Evolutionary conservation across 2,888 invertebrate species (phyloP).

Genomic region (Morpho helenor): DNA sequence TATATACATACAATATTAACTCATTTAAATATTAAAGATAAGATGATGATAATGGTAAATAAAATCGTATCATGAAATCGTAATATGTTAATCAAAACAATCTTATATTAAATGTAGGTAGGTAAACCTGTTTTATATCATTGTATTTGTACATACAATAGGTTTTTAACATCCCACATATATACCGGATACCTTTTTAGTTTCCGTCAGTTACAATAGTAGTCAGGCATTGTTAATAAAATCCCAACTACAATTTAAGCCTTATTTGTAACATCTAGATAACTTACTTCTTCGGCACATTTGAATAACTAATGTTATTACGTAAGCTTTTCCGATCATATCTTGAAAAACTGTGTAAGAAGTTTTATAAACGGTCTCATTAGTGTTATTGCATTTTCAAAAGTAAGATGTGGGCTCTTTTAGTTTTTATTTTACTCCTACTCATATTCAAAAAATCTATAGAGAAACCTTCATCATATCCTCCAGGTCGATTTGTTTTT

Average conservation of each 20-base stretch:
- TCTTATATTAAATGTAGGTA: too few relatives aligned
- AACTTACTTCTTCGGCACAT: conserved; percentile 1
- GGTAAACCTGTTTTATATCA: too few relatives aligned
- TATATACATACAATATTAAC: too few relatives aligned
- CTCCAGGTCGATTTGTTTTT: conserved; percentile 33
- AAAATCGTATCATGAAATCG: too few relatives aligned
- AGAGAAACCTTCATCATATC: conserved; percentile 31
- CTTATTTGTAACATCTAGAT: background rate
- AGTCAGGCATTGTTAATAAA: too few relatives aligned
- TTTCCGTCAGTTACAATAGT: too few relatives aligned
- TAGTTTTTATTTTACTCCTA: conserved; percentile 29
- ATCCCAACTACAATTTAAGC: background rate
- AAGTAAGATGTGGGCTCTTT: conserved; percentile 32
- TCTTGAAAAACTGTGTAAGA: conserved; percentile 14
- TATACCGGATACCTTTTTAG: too few relatives aligned
- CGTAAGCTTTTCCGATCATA: conserved; percentile 19
- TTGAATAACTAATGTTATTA: conserved; percentile 20
- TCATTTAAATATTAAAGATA: too few relatives aligned
- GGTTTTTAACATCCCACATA: too few relatives aligned
- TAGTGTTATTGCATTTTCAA: conserved; percentile 10
- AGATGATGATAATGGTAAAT: too few relatives aligned
- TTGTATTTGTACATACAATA: too few relatives aligned
- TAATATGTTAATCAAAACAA: too few relatives aligned
- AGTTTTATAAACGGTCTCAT: conserved; percentile 1
- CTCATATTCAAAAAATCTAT: conserved; percentile 26